Conservation (phyloP, 2,888 invertebrate species). For the Nebria brevicollis region DNA sequence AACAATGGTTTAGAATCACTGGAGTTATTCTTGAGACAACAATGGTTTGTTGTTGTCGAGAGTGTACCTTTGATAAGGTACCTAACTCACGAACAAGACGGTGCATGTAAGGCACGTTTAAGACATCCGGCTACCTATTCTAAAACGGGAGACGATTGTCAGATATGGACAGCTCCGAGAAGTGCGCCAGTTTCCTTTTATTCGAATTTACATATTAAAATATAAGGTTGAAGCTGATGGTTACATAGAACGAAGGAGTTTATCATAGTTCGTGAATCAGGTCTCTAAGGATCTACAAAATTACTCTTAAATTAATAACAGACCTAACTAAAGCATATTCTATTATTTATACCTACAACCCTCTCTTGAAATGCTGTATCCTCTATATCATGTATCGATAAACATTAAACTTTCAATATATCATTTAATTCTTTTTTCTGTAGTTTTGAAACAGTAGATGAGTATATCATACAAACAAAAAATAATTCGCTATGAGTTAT, state of each 20-base stretch:
- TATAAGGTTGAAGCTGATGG: neutral
- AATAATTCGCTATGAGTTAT: neutral
- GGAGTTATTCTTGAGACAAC: neutral
- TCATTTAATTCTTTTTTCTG: too few species aligned
- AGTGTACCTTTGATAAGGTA: neutral
- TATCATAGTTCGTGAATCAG: neutral
- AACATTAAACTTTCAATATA: too few species aligned
- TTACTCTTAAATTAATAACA: neutral
- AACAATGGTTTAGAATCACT: neutral
- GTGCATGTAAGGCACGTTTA: neutral
- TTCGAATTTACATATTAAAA: neutral
- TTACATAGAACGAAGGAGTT: neutral
- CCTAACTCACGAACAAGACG: neutral
- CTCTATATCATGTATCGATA: too few species aligned
- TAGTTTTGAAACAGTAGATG: too few species aligned
- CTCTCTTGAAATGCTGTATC: too few species aligned
- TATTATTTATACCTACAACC: neutral
- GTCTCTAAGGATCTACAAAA: neutral
- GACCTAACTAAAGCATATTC: neutral
- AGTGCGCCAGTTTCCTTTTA: neutral
- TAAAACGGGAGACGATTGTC: neutral
- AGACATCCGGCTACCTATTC: constrained; percentile 1
- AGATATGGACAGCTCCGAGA: neutral
- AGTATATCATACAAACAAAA: neutral
- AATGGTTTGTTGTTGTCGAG: neutral